These are phyloP conservation scores for Incurvaria masculella DNA, from an alignment of 2,888 invertebrate genomes.

Conservation along the genomic window DNA sequence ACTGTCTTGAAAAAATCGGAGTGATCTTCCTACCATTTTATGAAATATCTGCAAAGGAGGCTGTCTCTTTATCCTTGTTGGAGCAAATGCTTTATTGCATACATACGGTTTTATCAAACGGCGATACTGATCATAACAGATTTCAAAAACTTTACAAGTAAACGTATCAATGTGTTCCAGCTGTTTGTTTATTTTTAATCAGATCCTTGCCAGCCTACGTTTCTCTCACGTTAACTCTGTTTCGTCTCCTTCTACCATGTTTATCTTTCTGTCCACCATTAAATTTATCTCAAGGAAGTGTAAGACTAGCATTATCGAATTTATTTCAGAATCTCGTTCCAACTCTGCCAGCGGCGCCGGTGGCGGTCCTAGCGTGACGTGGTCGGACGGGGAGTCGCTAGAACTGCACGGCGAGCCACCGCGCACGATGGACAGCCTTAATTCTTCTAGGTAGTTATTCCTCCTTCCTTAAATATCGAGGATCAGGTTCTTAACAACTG, in stretches of 20 bases:
- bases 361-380: constrained; percentile 45
- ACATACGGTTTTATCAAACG: too few relatives aligned
- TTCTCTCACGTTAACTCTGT: constrained; percentile 19
- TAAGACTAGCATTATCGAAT: constrained; percentile 3
- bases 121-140: too few relatives aligned
- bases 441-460: constrained; percentile 41
- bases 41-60: too few relatives aligned
- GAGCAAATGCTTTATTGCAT: too few relatives aligned
- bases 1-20: too few relatives aligned
- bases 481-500: constrained; percentile 5
- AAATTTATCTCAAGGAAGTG: constrained; percentile 5
- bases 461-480: background rate
- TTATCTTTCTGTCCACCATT: background rate
- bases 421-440: constrained; percentile 53
- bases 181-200: too few relatives aligned
- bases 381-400: constrained; percentile 57
- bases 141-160: too few relatives aligned
- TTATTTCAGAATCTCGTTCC: constrained; percentile 60
- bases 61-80: too few relatives aligned
- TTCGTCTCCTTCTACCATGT: background rate
- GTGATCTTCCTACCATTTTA: too few relatives aligned
- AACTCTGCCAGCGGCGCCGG: constrained; percentile 61
- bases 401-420: constrained; percentile 56
- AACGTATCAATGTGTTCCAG: too few relatives aligned
- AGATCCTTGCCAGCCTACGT: too few relatives aligned